Percentiles rank a stretch among this genome's conserved stretches.
Conservation (phyloP, 2,113 vertebrate species). For the Ploceus nigricollis region DNA sequence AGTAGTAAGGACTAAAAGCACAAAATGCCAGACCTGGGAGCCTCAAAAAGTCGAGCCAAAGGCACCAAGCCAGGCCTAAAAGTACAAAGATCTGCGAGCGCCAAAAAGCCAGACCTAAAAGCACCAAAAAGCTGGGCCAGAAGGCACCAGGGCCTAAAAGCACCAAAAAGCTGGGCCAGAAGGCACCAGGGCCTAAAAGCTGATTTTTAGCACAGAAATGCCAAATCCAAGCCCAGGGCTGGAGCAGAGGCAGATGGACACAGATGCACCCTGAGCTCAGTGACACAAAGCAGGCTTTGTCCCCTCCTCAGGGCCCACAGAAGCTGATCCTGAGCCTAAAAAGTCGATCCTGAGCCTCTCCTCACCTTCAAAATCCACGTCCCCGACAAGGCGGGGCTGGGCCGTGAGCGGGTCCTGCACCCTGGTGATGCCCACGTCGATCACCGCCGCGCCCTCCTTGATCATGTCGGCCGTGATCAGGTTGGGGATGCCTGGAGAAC, state of each 20-base stretch:
- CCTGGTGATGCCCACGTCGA: conserved; percentile 94
- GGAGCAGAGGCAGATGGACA: neutral
- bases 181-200: neutral
- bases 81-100: neutral
- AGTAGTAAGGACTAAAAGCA: neutral
- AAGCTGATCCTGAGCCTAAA: no score
- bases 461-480: conserved; percentile 98
- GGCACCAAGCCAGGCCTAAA: no score
- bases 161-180: no score
- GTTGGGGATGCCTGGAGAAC: conserved; percentile 88
- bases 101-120: no score
- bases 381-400: conserved; percentile 86
- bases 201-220: neutral
- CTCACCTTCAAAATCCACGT: conserved; percentile 96
- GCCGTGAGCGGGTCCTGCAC: conserved; percentile 87
- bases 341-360: neutral
- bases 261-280: rapidly evolving
- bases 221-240: neutral
- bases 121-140: neutral
- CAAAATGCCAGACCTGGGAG: neutral
- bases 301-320: rapidly evolving
- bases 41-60: neutral
- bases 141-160: neutral
- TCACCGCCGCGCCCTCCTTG: conserved; percentile 91
- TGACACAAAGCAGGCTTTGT: rapidly evolving